phyloP scores from a whole-genome alignment of 2,113 vertebrate species.

The Campylomormyrus numenius region DNA sequence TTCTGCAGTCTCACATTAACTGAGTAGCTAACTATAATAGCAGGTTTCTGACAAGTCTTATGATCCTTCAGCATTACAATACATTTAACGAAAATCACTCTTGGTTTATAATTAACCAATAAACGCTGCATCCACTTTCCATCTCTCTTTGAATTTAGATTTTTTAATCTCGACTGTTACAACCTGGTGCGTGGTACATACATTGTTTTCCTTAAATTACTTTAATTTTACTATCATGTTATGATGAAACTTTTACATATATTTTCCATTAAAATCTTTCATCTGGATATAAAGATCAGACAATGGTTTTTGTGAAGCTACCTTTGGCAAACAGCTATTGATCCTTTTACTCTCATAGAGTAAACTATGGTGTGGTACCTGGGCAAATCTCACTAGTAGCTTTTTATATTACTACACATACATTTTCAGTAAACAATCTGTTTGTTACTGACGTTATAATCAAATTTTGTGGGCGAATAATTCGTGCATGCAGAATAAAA shows the following conservation, averaged over 20 bases:
- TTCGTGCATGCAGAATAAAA: background rate
- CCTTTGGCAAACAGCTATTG: background rate
- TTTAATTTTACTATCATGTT: background rate
- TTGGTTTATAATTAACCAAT: background rate
- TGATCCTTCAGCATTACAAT: background rate
- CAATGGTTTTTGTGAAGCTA: background rate
- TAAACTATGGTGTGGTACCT: too few relatives aligned
- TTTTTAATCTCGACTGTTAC: background rate
- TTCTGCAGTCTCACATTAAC: background rate
- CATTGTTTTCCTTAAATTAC: background rate
- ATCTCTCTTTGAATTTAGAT: background rate
- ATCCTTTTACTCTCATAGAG: background rate
- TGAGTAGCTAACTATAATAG: background rate
- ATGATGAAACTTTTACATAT: background rate
- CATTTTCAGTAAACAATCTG: background rate
- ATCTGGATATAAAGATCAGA: background rate
- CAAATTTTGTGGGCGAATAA: conserved; percentile 1
- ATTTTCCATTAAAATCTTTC: background rate
- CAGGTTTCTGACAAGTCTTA: background rate
- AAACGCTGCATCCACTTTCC: background rate
- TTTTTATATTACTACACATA: background rate
- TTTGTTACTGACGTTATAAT: background rate
- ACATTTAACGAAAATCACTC: background rate
- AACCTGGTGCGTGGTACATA: background rate
- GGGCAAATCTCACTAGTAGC: background rate